Evolutionary conservation across 1,140 invertebrate species (phyloP).

Genomic region (Caenorhabditis briggsae): DNA sequence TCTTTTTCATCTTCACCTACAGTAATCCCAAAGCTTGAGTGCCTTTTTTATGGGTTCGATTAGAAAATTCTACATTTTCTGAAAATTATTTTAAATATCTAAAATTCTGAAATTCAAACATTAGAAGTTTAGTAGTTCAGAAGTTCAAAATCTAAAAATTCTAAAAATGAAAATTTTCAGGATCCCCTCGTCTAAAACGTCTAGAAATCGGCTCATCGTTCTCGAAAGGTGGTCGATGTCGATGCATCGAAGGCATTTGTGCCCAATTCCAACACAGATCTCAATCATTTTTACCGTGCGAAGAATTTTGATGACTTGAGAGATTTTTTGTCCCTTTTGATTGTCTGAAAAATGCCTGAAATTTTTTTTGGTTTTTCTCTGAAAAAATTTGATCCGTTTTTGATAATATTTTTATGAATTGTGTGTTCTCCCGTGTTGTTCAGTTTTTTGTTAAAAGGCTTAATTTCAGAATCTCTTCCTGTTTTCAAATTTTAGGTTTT

Average conservation of each 20-base stretch:
- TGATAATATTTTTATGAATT: slow-evolving; percentile 4
- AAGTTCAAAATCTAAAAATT: no score
- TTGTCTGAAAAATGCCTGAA: no score
- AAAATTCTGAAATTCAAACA: no score
- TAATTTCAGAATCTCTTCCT: no score
- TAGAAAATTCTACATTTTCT: no score
- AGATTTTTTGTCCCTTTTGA: not conserved
- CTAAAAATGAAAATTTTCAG: not conserved
- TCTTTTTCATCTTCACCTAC: no score
- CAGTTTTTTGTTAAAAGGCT: not conserved
- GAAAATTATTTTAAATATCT: no score
- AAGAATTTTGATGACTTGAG: slow-evolving; percentile 40
- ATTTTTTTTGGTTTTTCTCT: not conserved
- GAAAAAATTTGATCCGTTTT: not conserved
- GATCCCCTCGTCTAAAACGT: slow-evolving; percentile 33
- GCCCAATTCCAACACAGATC: slow-evolving; percentile 39
- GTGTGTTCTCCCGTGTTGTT: slow-evolving; percentile 43
- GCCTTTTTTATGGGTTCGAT: no score
- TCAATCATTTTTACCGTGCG: slow-evolving; percentile 43
- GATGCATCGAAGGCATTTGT: slow-evolving; percentile 51
- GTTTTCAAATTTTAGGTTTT: no score
- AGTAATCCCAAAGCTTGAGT: no score
- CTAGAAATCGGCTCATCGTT: slow-evolving; percentile 36
- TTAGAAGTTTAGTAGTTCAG: no score
- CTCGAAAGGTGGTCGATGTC: slow-evolving; percentile 57